Percentiles rank a stretch among this genome's conserved stretches.
These are phyloP conservation scores for Phrynocephalus guinanensis DNA, from an alignment of 2,797 vertebrate genomes.

Conservation along the genomic window DNA sequence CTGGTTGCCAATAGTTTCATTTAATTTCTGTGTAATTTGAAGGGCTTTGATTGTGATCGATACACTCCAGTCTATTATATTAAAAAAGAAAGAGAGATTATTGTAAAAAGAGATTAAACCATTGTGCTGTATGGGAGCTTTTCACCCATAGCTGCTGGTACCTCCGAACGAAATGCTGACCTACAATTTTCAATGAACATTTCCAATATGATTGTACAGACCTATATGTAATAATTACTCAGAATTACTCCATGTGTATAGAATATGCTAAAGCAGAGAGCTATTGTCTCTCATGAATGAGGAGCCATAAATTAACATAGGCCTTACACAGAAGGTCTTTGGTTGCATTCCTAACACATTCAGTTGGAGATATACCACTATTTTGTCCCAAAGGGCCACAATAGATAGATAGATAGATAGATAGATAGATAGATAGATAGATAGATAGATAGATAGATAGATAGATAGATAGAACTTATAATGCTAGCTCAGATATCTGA, in stretches of 20 bases:
- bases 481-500: not conserved
- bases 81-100: conserved; percentile 38
- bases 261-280: conserved; percentile 31
- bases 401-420: too few species aligned
- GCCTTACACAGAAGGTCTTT: not conserved
- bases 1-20: conserved; percentile 52
- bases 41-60: conserved; percentile 59
- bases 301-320: not conserved
- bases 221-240: conserved; percentile 48
- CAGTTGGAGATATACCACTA: not conserved
- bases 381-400: not conserved
- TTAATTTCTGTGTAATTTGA: conserved; percentile 54
- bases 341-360: not conserved
- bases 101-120: conserved; percentile 51
- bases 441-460: too few species aligned
- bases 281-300: conserved; percentile 26
- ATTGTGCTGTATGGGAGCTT: conserved; percentile 54
- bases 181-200: conserved; percentile 52
- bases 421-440: too few species aligned
- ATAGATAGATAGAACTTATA: not conserved
- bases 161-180: conserved; percentile 2
- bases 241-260: conserved; percentile 18
- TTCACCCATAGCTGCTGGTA: conserved; percentile 29
- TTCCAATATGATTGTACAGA: conserved; percentile 39
- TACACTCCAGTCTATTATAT: conserved; percentile 49